Percentiles rank a stretch among this genome's conserved stretches.
Evolutionary conservation across 2,113 vertebrate species (phyloP).

Genomic region (Amblyornis subalaris): DNA sequence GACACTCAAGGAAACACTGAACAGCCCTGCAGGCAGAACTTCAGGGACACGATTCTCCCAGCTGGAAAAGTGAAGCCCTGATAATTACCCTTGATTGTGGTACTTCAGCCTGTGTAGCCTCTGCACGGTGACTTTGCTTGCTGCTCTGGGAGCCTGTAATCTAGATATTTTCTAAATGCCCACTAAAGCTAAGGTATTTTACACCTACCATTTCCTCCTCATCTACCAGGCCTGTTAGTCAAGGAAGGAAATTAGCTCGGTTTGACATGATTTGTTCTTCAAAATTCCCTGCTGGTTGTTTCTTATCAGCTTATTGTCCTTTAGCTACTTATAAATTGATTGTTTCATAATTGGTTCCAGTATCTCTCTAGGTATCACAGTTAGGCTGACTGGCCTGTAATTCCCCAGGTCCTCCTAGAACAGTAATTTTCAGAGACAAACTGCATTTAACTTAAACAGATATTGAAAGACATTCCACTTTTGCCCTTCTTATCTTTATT

Average conservation of each 20-base stretch:
- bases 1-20: not conserved
- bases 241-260: conserved; percentile 5
- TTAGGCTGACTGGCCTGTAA: conserved; percentile 35
- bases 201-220: not conserved
- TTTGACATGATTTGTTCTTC: conserved; percentile 36
- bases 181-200: not conserved
- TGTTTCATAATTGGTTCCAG: conserved; percentile 47
- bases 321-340: conserved; percentile 43
- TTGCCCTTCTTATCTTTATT: conserved; percentile 48
- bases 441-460: conserved; percentile 23
- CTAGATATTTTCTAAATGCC: not conserved
- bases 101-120: not conserved
- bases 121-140: not conserved
- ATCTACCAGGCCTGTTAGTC: not conserved
- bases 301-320: conserved; percentile 45
- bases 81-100: not conserved
- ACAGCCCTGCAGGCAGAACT: not conserved
- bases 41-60: not conserved
- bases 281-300: conserved; percentile 29
- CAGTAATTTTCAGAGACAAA: conserved; percentile 30
- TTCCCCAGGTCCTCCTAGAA: conserved; percentile 28
- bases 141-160: not conserved
- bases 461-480: conserved; percentile 6
- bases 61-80: not conserved
- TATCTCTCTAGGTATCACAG: conserved; percentile 32